Evolutionary conservation across 1,140 invertebrate species (phyloP).

Genomic region (Dendroctonus valens): DNA sequence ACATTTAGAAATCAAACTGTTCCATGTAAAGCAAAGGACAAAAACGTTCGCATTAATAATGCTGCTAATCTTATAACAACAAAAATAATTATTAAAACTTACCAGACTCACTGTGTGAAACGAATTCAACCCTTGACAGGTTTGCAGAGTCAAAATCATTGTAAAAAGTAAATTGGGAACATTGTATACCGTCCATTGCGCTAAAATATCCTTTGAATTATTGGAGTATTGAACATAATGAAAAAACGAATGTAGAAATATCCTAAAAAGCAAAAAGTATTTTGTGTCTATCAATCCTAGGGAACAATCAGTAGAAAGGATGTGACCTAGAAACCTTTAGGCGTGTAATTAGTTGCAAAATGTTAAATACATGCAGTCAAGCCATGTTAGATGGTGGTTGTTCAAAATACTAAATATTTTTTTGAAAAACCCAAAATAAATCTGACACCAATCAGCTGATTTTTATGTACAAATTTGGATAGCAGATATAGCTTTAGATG

Average conservation of each 20-base stretch:
- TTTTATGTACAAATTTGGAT: conserved; percentile 3
- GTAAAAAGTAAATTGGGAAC: conserved; percentile 69
- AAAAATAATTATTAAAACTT: conserved; percentile 14
- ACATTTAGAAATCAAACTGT: too few species aligned
- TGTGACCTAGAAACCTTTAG: conserved; percentile 16
- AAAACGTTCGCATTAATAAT: neutral
- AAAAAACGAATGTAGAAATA: neutral
- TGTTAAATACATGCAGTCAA: neutral
- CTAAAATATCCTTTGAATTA: conserved; percentile 12
- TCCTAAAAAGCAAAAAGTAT: neutral
- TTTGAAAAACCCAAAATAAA: neutral
- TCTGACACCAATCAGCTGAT: conserved; percentile 14
- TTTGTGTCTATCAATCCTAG: conserved; percentile 1
- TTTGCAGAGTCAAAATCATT: conserved; percentile 88
- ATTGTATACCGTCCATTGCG: conserved; percentile 53
- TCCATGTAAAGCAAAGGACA: too few species aligned
- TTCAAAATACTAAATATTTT: neutral
- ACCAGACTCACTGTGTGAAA: conserved; percentile 52
- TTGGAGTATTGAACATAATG: conserved; percentile 23
- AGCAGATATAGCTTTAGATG: neutral
- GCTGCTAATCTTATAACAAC: neutral
- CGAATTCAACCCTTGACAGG: conserved; percentile 71
- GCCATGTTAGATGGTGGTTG: neutral
- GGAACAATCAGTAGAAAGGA: conserved; percentile 4
- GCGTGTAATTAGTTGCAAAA: neutral